Evolutionary conservation across 1,140 invertebrate genomes (phyloP).

Genomic region (Drosophila takahashii): DNA sequence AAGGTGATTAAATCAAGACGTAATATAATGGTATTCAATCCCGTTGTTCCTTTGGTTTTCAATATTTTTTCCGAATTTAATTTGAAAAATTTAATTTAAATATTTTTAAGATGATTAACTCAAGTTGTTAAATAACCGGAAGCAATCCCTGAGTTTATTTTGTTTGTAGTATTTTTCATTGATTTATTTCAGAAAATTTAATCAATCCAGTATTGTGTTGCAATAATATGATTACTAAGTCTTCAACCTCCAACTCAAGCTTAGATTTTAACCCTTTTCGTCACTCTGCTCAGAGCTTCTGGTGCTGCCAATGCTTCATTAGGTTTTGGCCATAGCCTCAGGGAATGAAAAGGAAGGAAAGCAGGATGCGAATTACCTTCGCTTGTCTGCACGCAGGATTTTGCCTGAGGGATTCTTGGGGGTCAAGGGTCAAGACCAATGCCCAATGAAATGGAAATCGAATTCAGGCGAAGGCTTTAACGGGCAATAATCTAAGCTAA

Average conservation of each 20-base stretch:
- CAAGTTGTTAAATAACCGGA: no score
- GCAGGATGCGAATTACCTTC: slow-evolving; percentile 65
- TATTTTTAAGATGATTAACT: not conserved
- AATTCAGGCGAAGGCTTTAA: slow-evolving; percentile 40
- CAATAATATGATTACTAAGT: slow-evolving; percentile 19
- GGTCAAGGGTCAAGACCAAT: slow-evolving; percentile 58
- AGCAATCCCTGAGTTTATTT: not conserved
- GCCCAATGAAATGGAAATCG: slow-evolving; percentile 47
- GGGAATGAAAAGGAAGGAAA: slow-evolving; percentile 11
- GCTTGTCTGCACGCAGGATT: slow-evolving; percentile 59
- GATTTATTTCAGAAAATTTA: not conserved
- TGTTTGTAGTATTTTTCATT: not conserved
- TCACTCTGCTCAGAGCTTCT: not conserved
- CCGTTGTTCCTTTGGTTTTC: not conserved
- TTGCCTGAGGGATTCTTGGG: slow-evolving; percentile 21
- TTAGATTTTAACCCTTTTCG: slow-evolving; percentile 9
- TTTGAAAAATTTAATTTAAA: not conserved
- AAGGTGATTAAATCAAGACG: not conserved
- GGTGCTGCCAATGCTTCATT: slow-evolving; percentile 54
- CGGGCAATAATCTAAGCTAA: slow-evolving; percentile 26
- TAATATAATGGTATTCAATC: no score
- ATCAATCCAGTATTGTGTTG: slow-evolving; percentile 24
- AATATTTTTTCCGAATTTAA: not conserved
- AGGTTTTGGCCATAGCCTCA: slow-evolving; percentile 40
- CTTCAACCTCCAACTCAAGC: not conserved